Conservation (phyloP, 2,888 invertebrate species). For the Gortyna flavago region DNA sequence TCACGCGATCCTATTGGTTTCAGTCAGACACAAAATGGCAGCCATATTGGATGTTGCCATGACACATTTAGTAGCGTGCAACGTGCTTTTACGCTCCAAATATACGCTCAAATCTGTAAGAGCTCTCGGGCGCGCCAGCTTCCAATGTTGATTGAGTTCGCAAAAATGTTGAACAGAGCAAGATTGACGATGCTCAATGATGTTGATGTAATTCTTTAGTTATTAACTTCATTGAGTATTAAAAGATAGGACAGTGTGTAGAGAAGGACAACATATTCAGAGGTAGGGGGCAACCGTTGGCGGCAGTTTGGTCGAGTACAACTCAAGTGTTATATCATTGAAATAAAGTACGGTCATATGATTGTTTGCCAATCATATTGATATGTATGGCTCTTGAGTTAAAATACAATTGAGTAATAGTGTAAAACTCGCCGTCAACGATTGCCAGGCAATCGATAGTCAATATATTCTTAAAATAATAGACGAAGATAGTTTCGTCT, state of each 20-base stretch:
- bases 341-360: background rate
- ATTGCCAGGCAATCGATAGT: constrained; percentile 10
- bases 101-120: constrained; percentile 18
- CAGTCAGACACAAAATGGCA: background rate
- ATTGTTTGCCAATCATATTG: background rate
- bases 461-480: constrained; percentile 31
- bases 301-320: constrained; percentile 7
- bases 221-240: constrained; percentile 33
- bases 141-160: constrained; percentile 16
- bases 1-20: background rate
- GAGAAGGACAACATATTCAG: constrained; percentile 21
- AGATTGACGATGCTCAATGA: constrained; percentile 33
- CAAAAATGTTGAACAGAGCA: constrained; percentile 15
- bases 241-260: constrained; percentile 15
- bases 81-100: background rate
- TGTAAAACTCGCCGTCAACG: constrained; percentile 4
- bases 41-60: background rate
- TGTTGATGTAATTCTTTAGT: constrained; percentile 10
- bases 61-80: background rate
- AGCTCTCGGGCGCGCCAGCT: constrained; percentile 4
- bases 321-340: background rate
- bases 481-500: constrained; percentile 27
- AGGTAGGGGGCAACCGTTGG: background rate
- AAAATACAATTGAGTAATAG: background rate
- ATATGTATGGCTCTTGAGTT: constrained; percentile 6